phyloP scores from a whole-genome alignment of 2,888 invertebrate species.

The Philereme vetulata region DNA sequence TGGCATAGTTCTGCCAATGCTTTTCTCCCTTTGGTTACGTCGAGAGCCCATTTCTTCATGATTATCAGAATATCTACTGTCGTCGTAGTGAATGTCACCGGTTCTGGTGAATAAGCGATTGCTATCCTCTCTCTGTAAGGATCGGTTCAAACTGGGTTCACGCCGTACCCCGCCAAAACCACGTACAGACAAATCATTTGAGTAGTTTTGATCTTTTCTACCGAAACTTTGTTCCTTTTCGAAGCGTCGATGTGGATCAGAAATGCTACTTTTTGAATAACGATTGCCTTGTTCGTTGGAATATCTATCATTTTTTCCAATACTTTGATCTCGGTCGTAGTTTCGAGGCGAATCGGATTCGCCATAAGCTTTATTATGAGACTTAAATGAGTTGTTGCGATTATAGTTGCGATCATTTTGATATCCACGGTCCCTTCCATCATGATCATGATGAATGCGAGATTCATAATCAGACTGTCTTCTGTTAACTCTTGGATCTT shows the following conservation, averaged over 20 bases:
- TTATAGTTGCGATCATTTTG: constrained; percentile 50
- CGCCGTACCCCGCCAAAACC: constrained; percentile 33
- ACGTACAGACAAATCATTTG: constrained; percentile 28
- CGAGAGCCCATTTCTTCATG: constrained; percentile 43
- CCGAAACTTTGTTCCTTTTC: constrained; percentile 31
- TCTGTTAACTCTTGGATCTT: constrained; percentile 67
- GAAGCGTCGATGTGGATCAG: constrained; percentile 10
- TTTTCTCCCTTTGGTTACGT: constrained; percentile 50
- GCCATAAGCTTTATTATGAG: constrained; percentile 41
- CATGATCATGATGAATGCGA: constrained; percentile 44
- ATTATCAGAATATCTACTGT: constrained; percentile 43
- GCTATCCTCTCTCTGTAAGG: constrained; percentile 37
- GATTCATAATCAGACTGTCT: constrained; percentile 52
- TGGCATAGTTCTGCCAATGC: constrained; percentile 42
- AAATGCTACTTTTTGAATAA: constrained; percentile 15
- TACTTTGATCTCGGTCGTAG: constrained; percentile 50
- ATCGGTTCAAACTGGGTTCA: constrained; percentile 25
- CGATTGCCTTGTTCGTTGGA: constrained; percentile 15
- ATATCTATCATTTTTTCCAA: constrained; percentile 47
- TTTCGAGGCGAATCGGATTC: constrained; percentile 44
- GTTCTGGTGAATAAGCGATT: constrained; percentile 41
- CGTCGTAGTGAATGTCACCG: constrained; percentile 43
- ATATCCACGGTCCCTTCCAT: constrained; percentile 53
- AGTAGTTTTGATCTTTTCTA: constrained; percentile 31
- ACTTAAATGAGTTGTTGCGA: constrained; percentile 42